A percentile compares a stretch with the other conserved stretches of the same genome.
Conservation (phyloP, 2,797 vertebrate genomes). For the Phataginus tricuspis region DNA sequence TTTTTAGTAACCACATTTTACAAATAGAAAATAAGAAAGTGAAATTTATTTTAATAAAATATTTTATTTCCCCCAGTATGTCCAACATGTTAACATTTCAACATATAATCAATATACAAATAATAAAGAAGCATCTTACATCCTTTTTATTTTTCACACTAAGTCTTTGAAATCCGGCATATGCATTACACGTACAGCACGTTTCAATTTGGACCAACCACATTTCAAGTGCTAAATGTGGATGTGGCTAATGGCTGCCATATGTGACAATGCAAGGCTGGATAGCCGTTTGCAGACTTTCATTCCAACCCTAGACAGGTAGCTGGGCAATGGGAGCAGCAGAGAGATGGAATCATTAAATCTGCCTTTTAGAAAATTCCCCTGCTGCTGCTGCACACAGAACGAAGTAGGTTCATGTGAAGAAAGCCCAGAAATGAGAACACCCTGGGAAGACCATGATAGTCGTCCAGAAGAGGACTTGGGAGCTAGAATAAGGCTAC, state of each 20-base stretch:
- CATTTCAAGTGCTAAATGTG: background rate
- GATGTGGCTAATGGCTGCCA: background rate
- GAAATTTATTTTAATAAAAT: background rate
- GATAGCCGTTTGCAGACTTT: background rate
- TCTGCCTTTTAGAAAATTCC: background rate
- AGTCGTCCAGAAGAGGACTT: background rate
- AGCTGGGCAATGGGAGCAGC: background rate
- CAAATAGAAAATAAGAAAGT: background rate
- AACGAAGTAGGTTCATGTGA: background rate
- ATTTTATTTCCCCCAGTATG: background rate
- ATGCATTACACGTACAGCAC: background rate
- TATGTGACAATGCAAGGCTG: background rate
- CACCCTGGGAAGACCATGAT: fast-evolving
- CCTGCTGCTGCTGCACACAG: background rate
- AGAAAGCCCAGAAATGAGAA: background rate
- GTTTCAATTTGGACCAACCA: background rate
- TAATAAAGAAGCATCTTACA: background rate
- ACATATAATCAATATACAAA: background rate
- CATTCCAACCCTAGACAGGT: background rate
- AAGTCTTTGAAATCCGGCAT: background rate
- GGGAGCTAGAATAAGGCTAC: background rate
- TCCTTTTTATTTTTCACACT: background rate
- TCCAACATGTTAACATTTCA: background rate
- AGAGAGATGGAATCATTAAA: background rate
- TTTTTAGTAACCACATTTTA: background rate